phyloP scores from a whole-genome alignment of 1,140 invertebrate genomes.

The Octopus sinensis region DNA sequence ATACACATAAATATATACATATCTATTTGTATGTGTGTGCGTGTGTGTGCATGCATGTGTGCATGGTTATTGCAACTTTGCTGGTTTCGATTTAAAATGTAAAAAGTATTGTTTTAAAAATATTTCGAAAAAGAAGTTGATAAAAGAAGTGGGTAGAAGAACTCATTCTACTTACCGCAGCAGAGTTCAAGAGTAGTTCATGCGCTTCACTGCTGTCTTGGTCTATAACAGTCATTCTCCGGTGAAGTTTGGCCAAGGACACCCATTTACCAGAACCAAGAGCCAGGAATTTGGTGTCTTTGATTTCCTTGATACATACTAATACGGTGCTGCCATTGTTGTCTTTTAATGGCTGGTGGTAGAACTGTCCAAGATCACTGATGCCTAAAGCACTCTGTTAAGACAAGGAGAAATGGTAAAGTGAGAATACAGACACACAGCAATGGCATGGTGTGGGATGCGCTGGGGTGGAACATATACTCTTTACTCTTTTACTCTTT shows the following conservation, averaged over 20 bases:
- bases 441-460: background rate
- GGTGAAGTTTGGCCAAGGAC: slow-evolving; percentile 72
- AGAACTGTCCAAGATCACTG: slow-evolving; percentile 88
- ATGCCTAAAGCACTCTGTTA: slow-evolving; percentile 75
- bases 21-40: too few species aligned
- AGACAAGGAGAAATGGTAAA: slow-evolving; percentile 19
- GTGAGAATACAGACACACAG: background rate
- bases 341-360: slow-evolving; percentile 83
- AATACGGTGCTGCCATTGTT: slow-evolving; percentile 85
- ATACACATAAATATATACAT: too few species aligned
- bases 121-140: too few species aligned
- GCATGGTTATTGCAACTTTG: too few species aligned
- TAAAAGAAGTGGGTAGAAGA: too few species aligned
- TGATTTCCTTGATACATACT: slow-evolving; percentile 79
- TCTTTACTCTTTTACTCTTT: too few species aligned
- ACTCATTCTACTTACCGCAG: slow-evolving; percentile 36
- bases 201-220: slow-evolving; percentile 61
- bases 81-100: too few species aligned
- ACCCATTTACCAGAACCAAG: slow-evolving; percentile 80
- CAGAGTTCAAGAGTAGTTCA: slow-evolving; percentile 58
- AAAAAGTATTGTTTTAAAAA: too few species aligned
- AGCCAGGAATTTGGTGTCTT: slow-evolving; percentile 69
- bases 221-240: slow-evolving; percentile 39
- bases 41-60: too few species aligned
- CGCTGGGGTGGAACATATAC: too few species aligned